These are phyloP conservation scores for Morone saxatilis DNA, from an alignment of 2,113 vertebrate genomes.

Conservation along the genomic window DNA sequence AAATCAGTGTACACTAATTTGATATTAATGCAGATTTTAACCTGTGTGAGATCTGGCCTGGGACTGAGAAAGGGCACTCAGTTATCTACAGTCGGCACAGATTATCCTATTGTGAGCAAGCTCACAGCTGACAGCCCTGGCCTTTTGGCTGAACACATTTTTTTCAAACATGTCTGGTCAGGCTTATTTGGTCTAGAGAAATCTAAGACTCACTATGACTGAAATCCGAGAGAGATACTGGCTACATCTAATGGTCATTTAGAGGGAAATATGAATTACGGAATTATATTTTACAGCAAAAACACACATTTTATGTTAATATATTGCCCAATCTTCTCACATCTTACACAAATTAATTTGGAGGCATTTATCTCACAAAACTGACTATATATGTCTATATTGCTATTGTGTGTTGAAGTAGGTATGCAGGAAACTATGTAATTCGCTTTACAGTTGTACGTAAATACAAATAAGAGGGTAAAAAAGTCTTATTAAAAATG, in stretches of 20 bases:
- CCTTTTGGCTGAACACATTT: conserved; percentile 70
- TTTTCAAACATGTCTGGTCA: conserved; percentile 61
- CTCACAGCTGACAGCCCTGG: conserved; percentile 70
- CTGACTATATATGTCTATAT: not conserved
- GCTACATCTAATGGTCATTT: conserved; percentile 46
- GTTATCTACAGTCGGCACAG: conserved; percentile 71
- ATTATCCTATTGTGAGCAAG: conserved; percentile 68
- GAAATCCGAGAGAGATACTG: conserved; percentile 47
- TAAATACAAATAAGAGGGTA: not conserved
- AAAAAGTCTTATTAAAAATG: not conserved
- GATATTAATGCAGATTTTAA: conserved; percentile 70
- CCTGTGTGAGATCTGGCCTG: conserved; percentile 57
- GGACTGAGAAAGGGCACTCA: conserved; percentile 64
- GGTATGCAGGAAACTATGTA: not conserved
- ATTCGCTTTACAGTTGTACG: not conserved
- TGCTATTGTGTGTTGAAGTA: not conserved
- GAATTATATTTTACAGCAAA: conserved; percentile 6
- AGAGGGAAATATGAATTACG: conserved; percentile 19
- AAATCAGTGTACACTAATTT: conserved; percentile 47
- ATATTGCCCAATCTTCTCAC: not conserved
- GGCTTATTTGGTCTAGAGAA: conserved; percentile 55
- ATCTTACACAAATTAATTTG: not conserved
- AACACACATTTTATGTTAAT: not conserved
- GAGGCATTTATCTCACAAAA: not conserved
- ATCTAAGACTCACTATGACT: conserved; percentile 46